A percentile compares a stretch with the other conserved stretches of the same genome.
These are phyloP conservation scores for Agrotis clavis DNA, from an alignment of 2,888 invertebrate species.

Conservation along the genomic window DNA sequence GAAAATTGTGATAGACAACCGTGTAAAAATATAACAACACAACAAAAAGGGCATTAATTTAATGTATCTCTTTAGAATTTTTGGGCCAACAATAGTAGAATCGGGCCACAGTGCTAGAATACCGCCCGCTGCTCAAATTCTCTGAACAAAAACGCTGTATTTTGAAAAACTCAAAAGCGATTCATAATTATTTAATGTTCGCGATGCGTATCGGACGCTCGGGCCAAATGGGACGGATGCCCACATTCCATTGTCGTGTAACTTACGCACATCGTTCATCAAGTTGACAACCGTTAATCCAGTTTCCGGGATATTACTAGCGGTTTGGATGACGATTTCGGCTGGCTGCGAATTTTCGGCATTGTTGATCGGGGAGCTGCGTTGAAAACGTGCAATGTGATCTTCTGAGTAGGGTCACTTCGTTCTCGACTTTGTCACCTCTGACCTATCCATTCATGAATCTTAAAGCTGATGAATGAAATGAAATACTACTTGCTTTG, in stretches of 20 bases:
- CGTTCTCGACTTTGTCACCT: too few relatives aligned
- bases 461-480: too few relatives aligned
- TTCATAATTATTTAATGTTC: conserved; percentile 85
- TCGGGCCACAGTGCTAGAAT: conserved; percentile 59
- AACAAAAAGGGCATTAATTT: conserved; percentile 54
- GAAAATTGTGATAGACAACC: conserved; percentile 60
- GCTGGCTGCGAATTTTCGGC: conserved; percentile 36
- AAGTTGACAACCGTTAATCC: conserved; percentile 91
- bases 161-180: conserved; percentile 74
- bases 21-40: conserved; percentile 50
- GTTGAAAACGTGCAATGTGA: conserved; percentile 8
- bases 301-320: conserved; percentile 86
- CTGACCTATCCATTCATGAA: too few relatives aligned
- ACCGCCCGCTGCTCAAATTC: conserved; percentile 63
- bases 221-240: conserved; percentile 84
- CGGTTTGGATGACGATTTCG: conserved; percentile 56
- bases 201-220: conserved; percentile 81
- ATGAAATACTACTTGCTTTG: too few relatives aligned
- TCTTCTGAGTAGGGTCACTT: too few relatives aligned
- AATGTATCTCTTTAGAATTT: conserved; percentile 51
- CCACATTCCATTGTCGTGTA: conserved; percentile 89
- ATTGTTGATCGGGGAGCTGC: conserved; percentile 24
- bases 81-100: conserved; percentile 58
- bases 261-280: conserved; percentile 90
- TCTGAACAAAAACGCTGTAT: conserved; percentile 58